Percentiles rank a stretch among this genome's conserved stretches.
Evolutionary conservation across 2,888 invertebrate species (phyloP).

Genomic region (Yponomeuta plumbellus): DNA sequence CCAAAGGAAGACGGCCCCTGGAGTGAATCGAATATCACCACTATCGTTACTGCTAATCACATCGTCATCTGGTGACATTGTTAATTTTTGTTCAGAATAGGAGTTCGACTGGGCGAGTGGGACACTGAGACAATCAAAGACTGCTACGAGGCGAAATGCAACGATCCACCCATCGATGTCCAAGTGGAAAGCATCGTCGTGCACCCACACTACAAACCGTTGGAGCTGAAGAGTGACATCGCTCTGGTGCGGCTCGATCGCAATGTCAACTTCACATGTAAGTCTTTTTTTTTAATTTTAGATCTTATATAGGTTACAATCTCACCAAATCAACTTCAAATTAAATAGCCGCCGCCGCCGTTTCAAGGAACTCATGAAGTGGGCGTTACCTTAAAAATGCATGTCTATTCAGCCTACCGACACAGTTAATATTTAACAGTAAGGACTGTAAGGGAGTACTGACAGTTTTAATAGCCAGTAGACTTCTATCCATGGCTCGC

Average conservation of each 20-base stretch:
- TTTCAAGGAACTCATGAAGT: not conserved
- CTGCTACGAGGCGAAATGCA: conserved; percentile 43
- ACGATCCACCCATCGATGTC: conserved; percentile 32
- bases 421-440: too few species aligned
- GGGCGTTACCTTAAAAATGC: not conserved
- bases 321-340: not conserved
- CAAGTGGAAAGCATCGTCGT: conserved; percentile 48
- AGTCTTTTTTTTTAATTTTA: conserved; percentile 32
- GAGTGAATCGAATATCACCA: too few species aligned
- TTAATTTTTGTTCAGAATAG: conserved; percentile 47
- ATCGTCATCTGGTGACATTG: too few species aligned
- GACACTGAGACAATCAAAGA: conserved; percentile 40
- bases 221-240: conserved; percentile 66
- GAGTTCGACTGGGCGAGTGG: conserved; percentile 80
- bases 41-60: too few species aligned
- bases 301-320: conserved; percentile 23
- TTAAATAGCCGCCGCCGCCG: not conserved
- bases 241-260: conserved; percentile 68
- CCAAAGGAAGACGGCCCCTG: too few species aligned
- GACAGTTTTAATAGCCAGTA: too few species aligned
- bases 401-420: not conserved
- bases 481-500: too few species aligned
- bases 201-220: conserved; percentile 61
- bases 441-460: too few species aligned
- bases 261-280: conserved; percentile 66